Percentiles rank a stretch among this genome's conserved stretches.
phyloP scores from a whole-genome alignment of 2,888 invertebrate species.

The Drosophila mulleri region DNA sequence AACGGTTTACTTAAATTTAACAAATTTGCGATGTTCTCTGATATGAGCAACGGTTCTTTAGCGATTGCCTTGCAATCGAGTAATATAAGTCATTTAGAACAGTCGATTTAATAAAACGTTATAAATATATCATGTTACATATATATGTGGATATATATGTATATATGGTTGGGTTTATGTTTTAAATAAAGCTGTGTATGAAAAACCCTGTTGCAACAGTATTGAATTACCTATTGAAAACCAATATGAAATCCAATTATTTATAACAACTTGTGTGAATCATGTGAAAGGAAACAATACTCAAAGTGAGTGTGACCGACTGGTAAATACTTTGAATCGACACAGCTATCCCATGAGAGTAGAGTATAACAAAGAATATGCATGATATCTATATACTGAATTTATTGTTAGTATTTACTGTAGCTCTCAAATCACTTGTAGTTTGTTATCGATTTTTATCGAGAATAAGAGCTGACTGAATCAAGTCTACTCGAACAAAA shows the following conservation, averaged over 20 bases:
- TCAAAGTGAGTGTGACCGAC: neutral
- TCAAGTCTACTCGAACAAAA: too few species aligned
- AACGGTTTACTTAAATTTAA: neutral
- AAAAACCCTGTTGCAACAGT: slow-evolving; percentile 18
- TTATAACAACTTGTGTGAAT: slow-evolving; percentile 38
- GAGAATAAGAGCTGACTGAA: too few species aligned
- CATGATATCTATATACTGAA: too few species aligned
- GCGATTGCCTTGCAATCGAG: neutral
- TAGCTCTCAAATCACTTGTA: too few species aligned
- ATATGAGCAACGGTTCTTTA: neutral
- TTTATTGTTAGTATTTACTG: too few species aligned
- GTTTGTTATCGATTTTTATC: too few species aligned
- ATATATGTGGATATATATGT: neutral
- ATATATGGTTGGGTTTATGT: slow-evolving; percentile 2
- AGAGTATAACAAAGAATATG: too few species aligned
- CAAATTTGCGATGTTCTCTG: neutral
- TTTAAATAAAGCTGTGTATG: slow-evolving; percentile 13
- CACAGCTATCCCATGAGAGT: too few species aligned
- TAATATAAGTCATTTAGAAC: slow-evolving; percentile 14
- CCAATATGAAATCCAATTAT: slow-evolving; percentile 43
- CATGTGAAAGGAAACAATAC: slow-evolving; percentile 31
- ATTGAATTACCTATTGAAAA: slow-evolving; percentile 33
- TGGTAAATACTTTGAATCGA: too few species aligned
- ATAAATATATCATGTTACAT: slow-evolving; percentile 13
- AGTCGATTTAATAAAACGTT: slow-evolving; percentile 2